phyloP scores from a whole-genome alignment of 1,140 invertebrate genomes.

The Drosophila triauraria region DNA sequence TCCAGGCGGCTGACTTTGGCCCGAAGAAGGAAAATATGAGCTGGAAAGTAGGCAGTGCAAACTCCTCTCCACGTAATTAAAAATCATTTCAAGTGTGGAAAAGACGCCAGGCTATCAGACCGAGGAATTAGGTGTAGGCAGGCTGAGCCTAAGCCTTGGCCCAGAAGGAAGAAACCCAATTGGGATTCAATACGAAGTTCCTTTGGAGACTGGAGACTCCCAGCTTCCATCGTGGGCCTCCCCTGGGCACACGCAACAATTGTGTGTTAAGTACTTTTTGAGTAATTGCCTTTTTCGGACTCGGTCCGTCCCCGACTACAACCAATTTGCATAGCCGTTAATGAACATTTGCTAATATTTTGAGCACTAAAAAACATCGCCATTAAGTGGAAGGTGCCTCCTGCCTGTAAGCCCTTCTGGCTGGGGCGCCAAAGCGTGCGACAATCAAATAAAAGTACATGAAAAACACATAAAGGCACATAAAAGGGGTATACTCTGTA shows the following conservation, averaged over 20 bases:
- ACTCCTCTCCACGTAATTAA: slow-evolving; percentile 32
- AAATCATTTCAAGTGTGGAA: slow-evolving; percentile 48
- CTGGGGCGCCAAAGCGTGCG: slow-evolving; percentile 71
- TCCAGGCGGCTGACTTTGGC: slow-evolving; percentile 38
- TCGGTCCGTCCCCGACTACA: slow-evolving; percentile 45
- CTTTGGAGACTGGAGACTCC: not conserved
- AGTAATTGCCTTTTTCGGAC: slow-evolving; percentile 64
- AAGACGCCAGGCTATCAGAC: slow-evolving; percentile 29
- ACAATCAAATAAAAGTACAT: slow-evolving; percentile 84
- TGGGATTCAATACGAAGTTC: slow-evolving; percentile 24
- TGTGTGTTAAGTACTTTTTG: slow-evolving; percentile 78
- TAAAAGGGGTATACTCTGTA: slow-evolving; percentile 65
- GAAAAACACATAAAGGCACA: slow-evolving; percentile 76
- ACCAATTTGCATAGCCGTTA: slow-evolving; percentile 80
- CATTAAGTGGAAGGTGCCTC: slow-evolving; percentile 49
- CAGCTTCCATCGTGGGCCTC: not conserved
- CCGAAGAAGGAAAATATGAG: slow-evolving; percentile 18
- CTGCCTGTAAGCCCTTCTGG: not conserved
- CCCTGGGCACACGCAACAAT: slow-evolving; percentile 52
- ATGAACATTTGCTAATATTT: slow-evolving; percentile 84
- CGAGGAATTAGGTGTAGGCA: slow-evolving; percentile 13
- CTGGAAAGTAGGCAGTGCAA: slow-evolving; percentile 13
- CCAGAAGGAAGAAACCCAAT: slow-evolving; percentile 7
- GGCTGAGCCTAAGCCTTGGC: slow-evolving; percentile 1
- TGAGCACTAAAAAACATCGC: slow-evolving; percentile 76